Base-by-base conservation (phyloP, 2,113 vertebrate genomes). In the Onychostoma macrolepis region DNA sequence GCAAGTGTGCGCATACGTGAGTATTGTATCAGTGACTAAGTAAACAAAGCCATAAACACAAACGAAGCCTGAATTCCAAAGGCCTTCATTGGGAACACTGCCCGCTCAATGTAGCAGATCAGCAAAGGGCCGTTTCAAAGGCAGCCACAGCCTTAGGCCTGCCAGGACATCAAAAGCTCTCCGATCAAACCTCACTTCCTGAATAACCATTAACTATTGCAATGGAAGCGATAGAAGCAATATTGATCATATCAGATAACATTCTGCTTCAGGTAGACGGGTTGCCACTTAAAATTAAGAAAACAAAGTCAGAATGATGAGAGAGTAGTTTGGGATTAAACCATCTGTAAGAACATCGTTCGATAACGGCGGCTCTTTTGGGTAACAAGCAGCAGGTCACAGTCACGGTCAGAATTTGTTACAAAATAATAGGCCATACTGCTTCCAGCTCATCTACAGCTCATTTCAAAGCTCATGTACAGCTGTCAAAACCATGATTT, bases 151-250 rank as follows among this genome's bases (percentile, higher is more conserved):
- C 89, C 86, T 86, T 28, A 75, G 89, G 89, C 45, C 83, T 87
- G 63, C 71, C 78, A 86, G 41, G 58, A 85, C 80, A 82, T 82
- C 69, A 85, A 67, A 87, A 69, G 67, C 82, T 67, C 74, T 41
- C 15, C 4, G 58, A 87, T 72, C 50, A 72, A 85, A 77, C 58
- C 82, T 69, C 50, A 65, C 61, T 83, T 56, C 17, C 77, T 75
- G 41, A 80, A 56, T 85, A 89, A 87, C 87, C 83, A 89, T 89
- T 85, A 89, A 89, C 88, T 65, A 30, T 7, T 48, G 65, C 76
- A 85, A 83, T 85, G 58, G 78, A 63, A 0, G 45, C 38, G 7
- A 38, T 38, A 50, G 56, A 45, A 53, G 28, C 61, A 38, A 75
- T 38, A 21, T 19, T 24, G 21, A 41, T 69, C 26, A n/a, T 33